Evolutionary conservation across 2,888 invertebrate species (phyloP).

Genomic region (Brachyopa scutellaris): DNA sequence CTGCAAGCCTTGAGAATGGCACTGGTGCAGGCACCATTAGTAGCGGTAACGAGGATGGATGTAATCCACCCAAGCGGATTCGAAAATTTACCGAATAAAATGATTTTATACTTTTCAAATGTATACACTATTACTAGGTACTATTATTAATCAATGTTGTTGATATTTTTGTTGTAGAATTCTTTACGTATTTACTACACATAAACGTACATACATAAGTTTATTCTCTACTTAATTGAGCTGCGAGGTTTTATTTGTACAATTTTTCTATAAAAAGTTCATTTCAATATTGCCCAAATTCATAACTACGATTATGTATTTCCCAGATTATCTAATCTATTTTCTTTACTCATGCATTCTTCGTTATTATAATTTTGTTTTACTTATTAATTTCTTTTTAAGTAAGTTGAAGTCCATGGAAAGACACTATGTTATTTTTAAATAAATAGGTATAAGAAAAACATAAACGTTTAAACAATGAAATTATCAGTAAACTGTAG

Average conservation of each 20-base stretch:
- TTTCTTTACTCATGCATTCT: slow-evolving; percentile 37
- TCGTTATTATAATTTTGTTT: slow-evolving; percentile 29
- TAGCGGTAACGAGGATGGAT: slow-evolving; percentile 76
- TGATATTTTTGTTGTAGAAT: slow-evolving; percentile 72
- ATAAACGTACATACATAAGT: slow-evolving; percentile 29
- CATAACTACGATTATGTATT: slow-evolving; percentile 24
- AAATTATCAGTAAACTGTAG: slow-evolving; percentile 66
- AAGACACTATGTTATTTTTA: slow-evolving; percentile 60
- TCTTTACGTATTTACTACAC: slow-evolving; percentile 47
- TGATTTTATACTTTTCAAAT: slow-evolving; percentile 54
- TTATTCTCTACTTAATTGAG: slow-evolving; percentile 61
- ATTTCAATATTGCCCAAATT: slow-evolving; percentile 22
- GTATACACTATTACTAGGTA: slow-evolving; percentile 60
- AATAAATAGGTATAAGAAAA: slow-evolving; percentile 11
- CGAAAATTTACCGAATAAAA: slow-evolving; percentile 79
- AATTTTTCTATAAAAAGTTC: slow-evolving; percentile 28
- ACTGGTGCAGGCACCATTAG: slow-evolving; percentile 67
- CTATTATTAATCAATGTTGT: slow-evolving; percentile 72
- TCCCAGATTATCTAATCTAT: slow-evolving; percentile 26
- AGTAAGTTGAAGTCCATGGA: slow-evolving; percentile 51
- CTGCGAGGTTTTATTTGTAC: slow-evolving; percentile 55
- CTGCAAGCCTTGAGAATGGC: slow-evolving; percentile 63
- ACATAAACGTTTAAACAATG: slow-evolving; percentile 53
- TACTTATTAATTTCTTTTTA: slow-evolving; percentile 1
- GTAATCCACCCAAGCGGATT: slow-evolving; percentile 79